phyloP scores from a whole-genome alignment of 1,140 invertebrate genomes.

The Drosophila bifasciata region DNA sequence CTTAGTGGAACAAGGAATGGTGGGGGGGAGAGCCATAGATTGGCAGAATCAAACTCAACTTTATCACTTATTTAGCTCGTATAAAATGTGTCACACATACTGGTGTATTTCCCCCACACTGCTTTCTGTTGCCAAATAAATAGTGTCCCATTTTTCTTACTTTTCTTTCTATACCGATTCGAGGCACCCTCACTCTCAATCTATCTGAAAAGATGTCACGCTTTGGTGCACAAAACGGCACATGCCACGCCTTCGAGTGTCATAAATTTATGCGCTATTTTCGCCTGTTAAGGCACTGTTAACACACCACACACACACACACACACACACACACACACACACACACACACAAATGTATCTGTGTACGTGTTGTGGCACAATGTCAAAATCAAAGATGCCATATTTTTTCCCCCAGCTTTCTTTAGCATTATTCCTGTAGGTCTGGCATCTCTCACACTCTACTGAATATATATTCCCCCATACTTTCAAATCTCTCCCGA shows the following conservation, averaged over 20 bases:
- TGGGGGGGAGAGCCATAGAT: slow-evolving; percentile 31
- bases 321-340: slow-evolving; percentile 5
- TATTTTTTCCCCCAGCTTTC: slow-evolving; percentile 63
- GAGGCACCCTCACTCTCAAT: background rate
- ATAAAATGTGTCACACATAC: slow-evolving; percentile 47
- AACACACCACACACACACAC: slow-evolving; percentile 25
- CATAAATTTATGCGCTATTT: slow-evolving; percentile 71
- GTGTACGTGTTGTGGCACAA: slow-evolving; percentile 49
- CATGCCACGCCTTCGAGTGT: slow-evolving; percentile 51
- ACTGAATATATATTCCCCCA: background rate
- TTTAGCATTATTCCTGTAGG: slow-evolving; percentile 30
- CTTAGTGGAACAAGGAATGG: background rate
- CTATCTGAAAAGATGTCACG: slow-evolving; percentile 61
- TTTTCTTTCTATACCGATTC: slow-evolving; percentile 2
- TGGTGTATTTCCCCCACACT: too few relatives aligned
- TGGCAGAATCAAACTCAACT: slow-evolving; percentile 74
- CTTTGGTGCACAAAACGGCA: slow-evolving; percentile 72
- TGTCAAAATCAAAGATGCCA: slow-evolving; percentile 70
- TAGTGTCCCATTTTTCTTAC: slow-evolving; percentile 66
- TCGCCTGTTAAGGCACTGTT: slow-evolving; percentile 49
- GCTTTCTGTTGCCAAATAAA: slow-evolving; percentile 53
- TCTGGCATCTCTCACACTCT: background rate
- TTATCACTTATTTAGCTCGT: slow-evolving; percentile 74
- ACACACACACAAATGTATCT: slow-evolving; percentile 16
- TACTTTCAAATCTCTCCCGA: too few relatives aligned